phyloP scores from a whole-genome alignment of 2,113 vertebrate genomes.

The Raja brachyura region DNA sequence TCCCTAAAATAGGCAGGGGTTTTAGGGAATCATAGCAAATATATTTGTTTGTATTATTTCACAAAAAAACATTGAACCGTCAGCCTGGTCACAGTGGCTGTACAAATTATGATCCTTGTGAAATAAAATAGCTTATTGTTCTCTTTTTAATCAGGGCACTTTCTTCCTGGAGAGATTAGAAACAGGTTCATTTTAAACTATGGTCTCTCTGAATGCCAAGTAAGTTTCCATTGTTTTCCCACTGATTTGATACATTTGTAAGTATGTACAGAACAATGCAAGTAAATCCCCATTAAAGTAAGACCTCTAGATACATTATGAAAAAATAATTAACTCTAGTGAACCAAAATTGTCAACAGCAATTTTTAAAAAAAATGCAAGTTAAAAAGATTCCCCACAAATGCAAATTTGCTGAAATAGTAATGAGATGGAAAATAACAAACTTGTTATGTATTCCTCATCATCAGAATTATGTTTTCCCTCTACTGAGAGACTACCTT shows the following conservation, averaged over 20 bases:
- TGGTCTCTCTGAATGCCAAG: background rate
- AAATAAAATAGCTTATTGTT: background rate
- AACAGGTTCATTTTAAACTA: background rate
- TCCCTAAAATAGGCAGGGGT: no score
- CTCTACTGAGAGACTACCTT: background rate
- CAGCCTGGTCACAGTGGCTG: background rate
- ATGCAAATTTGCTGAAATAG: background rate
- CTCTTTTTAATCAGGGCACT: background rate
- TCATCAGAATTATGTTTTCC: conserved; percentile 6
- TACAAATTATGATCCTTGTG: background rate
- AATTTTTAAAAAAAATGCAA: no score
- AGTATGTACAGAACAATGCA: background rate
- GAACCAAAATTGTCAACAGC: background rate
- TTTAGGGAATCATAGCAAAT: background rate
- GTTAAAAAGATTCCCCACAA: background rate
- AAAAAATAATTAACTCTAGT: background rate
- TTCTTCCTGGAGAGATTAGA: background rate
- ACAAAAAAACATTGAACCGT: background rate
- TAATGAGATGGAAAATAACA: background rate
- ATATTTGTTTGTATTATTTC: background rate
- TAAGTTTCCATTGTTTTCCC: background rate
- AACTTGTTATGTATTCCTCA: background rate
- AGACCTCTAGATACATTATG: background rate
- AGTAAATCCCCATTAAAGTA: background rate
- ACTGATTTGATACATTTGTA: background rate